Percentiles rank a stretch among this genome's conserved stretches.
Evolutionary conservation across 2,888 invertebrate species (phyloP).

Genomic region (Drosophila ochracea): DNA sequence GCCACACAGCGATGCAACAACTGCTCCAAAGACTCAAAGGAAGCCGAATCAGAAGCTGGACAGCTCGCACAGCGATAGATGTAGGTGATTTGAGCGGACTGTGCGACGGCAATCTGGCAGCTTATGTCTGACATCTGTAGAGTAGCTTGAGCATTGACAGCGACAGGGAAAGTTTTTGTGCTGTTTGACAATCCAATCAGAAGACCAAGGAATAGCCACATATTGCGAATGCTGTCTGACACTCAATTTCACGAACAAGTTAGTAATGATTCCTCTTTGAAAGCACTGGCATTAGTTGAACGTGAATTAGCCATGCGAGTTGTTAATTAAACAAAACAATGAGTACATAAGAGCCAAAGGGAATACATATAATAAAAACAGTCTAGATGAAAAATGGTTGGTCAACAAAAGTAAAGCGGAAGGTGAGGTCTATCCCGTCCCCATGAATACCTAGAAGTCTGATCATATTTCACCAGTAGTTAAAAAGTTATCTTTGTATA

Average conservation of each 20-base stretch:
- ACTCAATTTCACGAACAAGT: not conserved
- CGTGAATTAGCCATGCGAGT: not conserved
- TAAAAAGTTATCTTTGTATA: not conserved
- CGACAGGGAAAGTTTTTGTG: not conserved
- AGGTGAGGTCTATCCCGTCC: not conserved
- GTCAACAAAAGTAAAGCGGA: not conserved
- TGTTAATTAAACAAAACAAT: slow-evolving; percentile 1
- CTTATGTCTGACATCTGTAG: slow-evolving; percentile 33
- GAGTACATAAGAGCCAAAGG: slow-evolving; percentile 1
- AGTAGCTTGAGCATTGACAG: not conserved
- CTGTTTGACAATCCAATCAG: slow-evolving; percentile 18
- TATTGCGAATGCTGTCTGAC: not conserved
- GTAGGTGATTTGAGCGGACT: slow-evolving; percentile 54
- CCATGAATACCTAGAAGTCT: not conserved
- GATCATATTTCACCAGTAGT: not conserved
- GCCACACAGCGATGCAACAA: slow-evolving; percentile 48
- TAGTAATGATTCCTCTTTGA: not conserved
- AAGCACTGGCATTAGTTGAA: not conserved
- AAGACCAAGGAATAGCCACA: slow-evolving; percentile 39
- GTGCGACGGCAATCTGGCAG: slow-evolving; percentile 50
- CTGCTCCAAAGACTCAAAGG: slow-evolving; percentile 38
- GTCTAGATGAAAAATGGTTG: not conserved
- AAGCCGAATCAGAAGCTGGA: not conserved
- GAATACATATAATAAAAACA: slow-evolving; percentile 1
- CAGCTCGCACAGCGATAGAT: slow-evolving; percentile 68